These are phyloP conservation scores for Suncus etruscus DNA, from an alignment of 2,113 vertebrate species.

Conservation along the genomic window DNA sequence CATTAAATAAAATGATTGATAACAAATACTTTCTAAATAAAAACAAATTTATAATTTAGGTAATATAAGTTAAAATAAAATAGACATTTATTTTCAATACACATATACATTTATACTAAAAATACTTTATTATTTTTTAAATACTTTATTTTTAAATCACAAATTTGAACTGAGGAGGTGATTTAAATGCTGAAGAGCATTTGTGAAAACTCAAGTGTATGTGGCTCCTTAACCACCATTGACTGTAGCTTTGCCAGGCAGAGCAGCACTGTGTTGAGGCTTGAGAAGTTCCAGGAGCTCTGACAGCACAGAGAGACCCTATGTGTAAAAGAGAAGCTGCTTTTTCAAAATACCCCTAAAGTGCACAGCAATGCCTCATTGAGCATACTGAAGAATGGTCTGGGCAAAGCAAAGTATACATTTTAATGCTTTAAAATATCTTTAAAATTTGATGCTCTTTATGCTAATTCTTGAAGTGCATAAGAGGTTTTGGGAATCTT, in stretches of 20 bases:
- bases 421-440: neutral
- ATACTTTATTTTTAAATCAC: neutral
- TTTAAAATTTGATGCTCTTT: neutral
- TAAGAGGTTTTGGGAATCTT: neutral
- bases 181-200: too few species aligned
- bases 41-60: slow-evolving; percentile 24
- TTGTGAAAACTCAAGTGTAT: too few species aligned
- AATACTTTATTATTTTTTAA: neutral
- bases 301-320: too few species aligned
- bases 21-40: slow-evolving; percentile 5
- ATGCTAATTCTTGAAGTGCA: neutral
- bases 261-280: too few species aligned
- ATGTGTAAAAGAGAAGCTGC: neutral
- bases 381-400: neutral
- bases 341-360: neutral
- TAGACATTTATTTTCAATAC: neutral
- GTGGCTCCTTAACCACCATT: too few species aligned
- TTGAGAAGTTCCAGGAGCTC: too few species aligned
- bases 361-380: neutral
- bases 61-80: neutral
- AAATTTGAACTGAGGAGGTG: too few species aligned
- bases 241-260: too few species aligned
- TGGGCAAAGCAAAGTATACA: neutral
- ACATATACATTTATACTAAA: neutral
- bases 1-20: slow-evolving; percentile 4